A percentile compares a stretch with the other conserved stretches of the same genome.
These are phyloP conservation scores for Aelia acuminata DNA, from an alignment of 2,888 invertebrate species.

Conservation along the genomic window DNA sequence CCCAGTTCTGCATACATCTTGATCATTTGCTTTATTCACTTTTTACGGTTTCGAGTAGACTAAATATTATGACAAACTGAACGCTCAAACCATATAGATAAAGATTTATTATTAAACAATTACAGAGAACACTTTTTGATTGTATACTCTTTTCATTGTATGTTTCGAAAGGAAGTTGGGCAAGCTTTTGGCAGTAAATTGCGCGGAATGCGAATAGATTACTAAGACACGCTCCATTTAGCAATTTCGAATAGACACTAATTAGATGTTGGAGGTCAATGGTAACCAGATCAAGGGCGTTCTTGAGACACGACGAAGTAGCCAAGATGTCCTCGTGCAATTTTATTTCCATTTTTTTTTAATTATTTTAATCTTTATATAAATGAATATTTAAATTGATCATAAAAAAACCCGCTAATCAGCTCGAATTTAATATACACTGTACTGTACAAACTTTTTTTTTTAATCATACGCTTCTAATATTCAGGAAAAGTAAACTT, in stretches of 20 bases:
- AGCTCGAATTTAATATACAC: too few relatives aligned
- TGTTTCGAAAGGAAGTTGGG: background rate
- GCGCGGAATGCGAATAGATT: background rate
- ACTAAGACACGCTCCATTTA: background rate
- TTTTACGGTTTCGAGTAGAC: background rate
- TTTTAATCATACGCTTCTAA: too few relatives aligned
- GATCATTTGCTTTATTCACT: too few relatives aligned
- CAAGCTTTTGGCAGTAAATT: background rate
- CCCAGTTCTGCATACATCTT: too few relatives aligned
- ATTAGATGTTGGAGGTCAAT: background rate
- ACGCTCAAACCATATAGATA: too few relatives aligned
- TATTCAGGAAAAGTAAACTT: too few relatives aligned
- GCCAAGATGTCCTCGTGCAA: background rate
- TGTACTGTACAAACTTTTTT: too few relatives aligned
- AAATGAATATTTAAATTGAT: too few relatives aligned
- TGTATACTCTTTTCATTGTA: too few relatives aligned
- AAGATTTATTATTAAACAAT: too few relatives aligned
- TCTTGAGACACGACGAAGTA: background rate
- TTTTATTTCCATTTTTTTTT: background rate
- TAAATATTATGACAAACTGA: background rate
- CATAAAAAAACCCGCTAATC: too few relatives aligned
- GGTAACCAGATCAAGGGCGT: background rate
- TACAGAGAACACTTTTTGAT: too few relatives aligned
- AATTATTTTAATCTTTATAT: background rate
- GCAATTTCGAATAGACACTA: background rate